A percentile compares a stretch with the other conserved stretches of the same genome.
Conservation (phyloP, 2,113 vertebrate genomes). For the Fregetta grallaria region DNA sequence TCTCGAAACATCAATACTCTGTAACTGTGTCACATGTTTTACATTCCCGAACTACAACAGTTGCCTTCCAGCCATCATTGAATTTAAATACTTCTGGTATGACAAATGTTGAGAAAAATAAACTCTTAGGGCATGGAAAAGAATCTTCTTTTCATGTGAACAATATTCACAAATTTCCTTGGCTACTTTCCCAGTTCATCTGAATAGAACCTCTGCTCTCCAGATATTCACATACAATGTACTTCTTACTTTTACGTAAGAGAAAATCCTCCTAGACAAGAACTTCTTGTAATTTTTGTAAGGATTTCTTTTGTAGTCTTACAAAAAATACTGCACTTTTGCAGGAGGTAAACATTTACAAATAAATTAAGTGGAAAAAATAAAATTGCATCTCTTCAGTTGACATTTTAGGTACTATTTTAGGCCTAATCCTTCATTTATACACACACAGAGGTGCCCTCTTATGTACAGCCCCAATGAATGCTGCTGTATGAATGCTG, state of each 20-base stretch:
- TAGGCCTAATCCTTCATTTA: neutral
- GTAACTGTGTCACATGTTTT: neutral
- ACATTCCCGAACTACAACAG: neutral
- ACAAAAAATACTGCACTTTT: neutral
- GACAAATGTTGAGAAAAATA: neutral
- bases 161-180: neutral
- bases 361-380: conserved; percentile 18
- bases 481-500: neutral
- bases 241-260: neutral
- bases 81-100: neutral
- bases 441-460: neutral
- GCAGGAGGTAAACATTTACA: neutral
- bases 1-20: neutral
- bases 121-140: neutral
- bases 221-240: neutral
- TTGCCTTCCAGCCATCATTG: neutral
- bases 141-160: neutral
- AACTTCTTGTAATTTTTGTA: neutral
- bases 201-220: neutral
- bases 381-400: conserved; percentile 18
- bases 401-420: neutral
- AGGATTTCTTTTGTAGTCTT: neutral
- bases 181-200: neutral
- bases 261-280: neutral
- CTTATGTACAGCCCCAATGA: neutral